Conservation (phyloP, 2,113 vertebrate species). For the Alaudala cheleensis region DNA sequence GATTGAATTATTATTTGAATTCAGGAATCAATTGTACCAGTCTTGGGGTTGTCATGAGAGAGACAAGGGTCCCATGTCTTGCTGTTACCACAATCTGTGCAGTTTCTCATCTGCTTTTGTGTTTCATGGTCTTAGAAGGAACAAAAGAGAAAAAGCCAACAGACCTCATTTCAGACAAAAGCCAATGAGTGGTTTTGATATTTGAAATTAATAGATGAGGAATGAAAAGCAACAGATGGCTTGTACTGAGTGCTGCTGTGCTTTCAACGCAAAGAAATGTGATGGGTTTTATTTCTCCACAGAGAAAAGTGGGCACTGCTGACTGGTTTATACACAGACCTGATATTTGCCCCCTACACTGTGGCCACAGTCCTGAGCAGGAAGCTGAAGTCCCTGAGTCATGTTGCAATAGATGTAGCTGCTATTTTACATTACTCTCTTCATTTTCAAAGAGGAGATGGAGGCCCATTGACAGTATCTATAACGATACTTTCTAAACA, state of each 20-base stretch:
- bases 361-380: background rate
- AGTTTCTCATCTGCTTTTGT: conserved; percentile 23
- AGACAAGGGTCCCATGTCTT: background rate
- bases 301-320: background rate
- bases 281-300: background rate
- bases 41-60: background rate
- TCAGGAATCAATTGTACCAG: background rate
- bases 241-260: background rate
- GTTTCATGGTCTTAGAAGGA: background rate
- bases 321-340: background rate
- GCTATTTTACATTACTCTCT: background rate
- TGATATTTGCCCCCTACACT: background rate
- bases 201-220: background rate
- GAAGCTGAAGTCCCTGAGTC: background rate
- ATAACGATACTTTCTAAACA: background rate
- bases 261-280: background rate
- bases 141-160: background rate
- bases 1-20: background rate
- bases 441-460: background rate
- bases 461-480: background rate
- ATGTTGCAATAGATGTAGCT: background rate
- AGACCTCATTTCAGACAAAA: background rate
- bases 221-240: conserved; percentile 31
- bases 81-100: conserved; percentile 28
- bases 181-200: background rate